Evolutionary conservation across 2,888 invertebrate species (phyloP).

Genomic region (Criorhina ranunculi): DNA sequence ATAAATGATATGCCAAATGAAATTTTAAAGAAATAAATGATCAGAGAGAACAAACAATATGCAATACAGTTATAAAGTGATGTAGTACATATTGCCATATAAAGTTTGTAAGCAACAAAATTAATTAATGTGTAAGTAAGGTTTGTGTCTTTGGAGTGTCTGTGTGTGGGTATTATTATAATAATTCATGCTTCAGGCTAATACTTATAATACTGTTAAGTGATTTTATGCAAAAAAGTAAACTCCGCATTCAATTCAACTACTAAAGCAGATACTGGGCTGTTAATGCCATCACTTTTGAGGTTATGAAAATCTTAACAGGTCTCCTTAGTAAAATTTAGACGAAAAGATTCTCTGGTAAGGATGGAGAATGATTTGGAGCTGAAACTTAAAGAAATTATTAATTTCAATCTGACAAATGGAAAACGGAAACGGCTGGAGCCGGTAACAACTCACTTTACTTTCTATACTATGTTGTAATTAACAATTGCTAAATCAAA

Average conservation of each 20-base stretch:
- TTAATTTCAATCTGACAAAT: too few relatives aligned
- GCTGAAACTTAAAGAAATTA: too few relatives aligned
- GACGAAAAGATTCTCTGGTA: too few relatives aligned
- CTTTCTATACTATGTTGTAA: too few relatives aligned
- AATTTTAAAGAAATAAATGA: slow-evolving; percentile 64
- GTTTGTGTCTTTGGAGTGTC: slow-evolving; percentile 1
- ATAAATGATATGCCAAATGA: slow-evolving; percentile 73
- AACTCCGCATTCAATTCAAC: slow-evolving; percentile 8
- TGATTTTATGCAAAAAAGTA: not conserved
- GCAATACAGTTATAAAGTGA: slow-evolving; percentile 58
- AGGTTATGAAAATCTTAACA: not conserved
- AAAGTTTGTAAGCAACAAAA: slow-evolving; percentile 4
- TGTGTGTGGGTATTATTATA: slow-evolving; percentile 12
- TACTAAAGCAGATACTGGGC: slow-evolving; percentile 33
- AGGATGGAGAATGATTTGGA: too few relatives aligned
- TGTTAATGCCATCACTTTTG: not conserved
- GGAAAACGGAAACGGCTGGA: too few relatives aligned
- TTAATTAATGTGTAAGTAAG: not conserved
- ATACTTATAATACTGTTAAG: slow-evolving; percentile 1
- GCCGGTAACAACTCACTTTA: too few relatives aligned
- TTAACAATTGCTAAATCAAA: too few relatives aligned
- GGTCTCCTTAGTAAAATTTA: not conserved
- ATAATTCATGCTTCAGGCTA: slow-evolving; percentile 27
- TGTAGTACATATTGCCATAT: slow-evolving; percentile 42
- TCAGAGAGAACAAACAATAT: slow-evolving; percentile 70